Conservation (phyloP, 2,888 invertebrate genomes). For the Panorpa germanica region DNA sequence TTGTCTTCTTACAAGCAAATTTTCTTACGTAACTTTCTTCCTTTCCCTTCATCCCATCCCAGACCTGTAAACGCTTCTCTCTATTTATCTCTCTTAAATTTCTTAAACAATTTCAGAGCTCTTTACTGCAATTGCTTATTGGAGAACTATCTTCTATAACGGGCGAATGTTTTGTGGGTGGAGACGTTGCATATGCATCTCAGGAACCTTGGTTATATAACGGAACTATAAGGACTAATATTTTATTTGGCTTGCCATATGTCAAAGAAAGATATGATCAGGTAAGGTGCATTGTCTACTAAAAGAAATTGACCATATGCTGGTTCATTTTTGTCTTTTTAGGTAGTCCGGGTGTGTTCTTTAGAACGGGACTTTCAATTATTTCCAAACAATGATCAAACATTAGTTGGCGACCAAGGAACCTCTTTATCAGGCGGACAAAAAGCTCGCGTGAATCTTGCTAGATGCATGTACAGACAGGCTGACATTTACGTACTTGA, state of each 20-base stretch:
- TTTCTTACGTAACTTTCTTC: too few relatives aligned
- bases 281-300: constrained; percentile 19
- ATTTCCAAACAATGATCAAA: constrained; percentile 48
- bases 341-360: constrained; percentile 43
- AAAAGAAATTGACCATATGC: too few relatives aligned
- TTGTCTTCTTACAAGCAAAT: too few relatives aligned
- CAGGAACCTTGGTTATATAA: constrained; percentile 53
- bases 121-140: constrained; percentile 31
- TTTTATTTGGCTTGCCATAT: constrained; percentile 48
- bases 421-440: constrained; percentile 58
- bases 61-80: too few relatives aligned
- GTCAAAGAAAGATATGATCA: constrained; percentile 41
- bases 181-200: constrained; percentile 36
- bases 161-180: constrained; percentile 31
- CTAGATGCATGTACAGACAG: constrained; percentile 50
- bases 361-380: constrained; percentile 55
- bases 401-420: constrained; percentile 59
- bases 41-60: too few relatives aligned
- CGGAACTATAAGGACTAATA: constrained; percentile 47
- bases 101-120: constrained; percentile 19
- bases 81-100: too few relatives aligned
- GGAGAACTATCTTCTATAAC: constrained; percentile 32
- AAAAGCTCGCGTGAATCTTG: constrained; percentile 51
- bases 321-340: too few relatives aligned
- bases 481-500: constrained; percentile 61